phyloP scores from a whole-genome alignment of 2,888 invertebrate species.

The Oscheius myriophilus region DNA sequence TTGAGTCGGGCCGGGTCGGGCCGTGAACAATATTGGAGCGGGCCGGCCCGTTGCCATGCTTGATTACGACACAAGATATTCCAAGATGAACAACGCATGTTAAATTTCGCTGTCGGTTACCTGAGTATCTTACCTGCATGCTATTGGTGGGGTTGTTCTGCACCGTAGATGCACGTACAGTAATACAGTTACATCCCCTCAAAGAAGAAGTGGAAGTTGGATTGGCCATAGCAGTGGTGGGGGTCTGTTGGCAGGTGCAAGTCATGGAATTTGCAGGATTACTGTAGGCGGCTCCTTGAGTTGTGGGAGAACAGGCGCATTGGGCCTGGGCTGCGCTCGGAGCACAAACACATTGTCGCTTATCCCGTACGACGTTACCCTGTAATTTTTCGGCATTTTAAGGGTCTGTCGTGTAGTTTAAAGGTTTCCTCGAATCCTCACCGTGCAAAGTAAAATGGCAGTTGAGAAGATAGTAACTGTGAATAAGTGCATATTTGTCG shows the following conservation, averaged over 20 bases:
- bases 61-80: no score
- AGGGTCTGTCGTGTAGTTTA: no score
- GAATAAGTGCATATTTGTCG: no score
- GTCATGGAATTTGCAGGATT: conserved; percentile 31
- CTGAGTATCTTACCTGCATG: conserved; percentile 8
- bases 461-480: no score
- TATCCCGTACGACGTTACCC: conserved; percentile 45
- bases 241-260: conserved; percentile 46
- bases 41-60: no score
- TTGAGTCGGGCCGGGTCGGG: no score
- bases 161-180: not conserved
- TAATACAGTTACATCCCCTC: not conserved
- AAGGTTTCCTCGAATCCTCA: no score
- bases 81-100: no score
- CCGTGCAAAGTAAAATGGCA: no score
- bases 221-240: conserved; percentile 33
- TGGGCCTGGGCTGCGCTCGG: conserved; percentile 29
- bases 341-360: conserved; percentile 50
- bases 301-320: conserved; percentile 37
- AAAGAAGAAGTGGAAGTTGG: conserved; percentile 22
- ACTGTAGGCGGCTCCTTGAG: not conserved
- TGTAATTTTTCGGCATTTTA: conserved; percentile 11
- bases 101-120: no score
- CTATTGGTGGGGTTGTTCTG: not conserved
- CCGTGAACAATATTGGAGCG: no score